These are phyloP conservation scores for Amphipoea oculea DNA, from an alignment of 2,888 invertebrate genomes.

Conservation along the genomic window DNA sequence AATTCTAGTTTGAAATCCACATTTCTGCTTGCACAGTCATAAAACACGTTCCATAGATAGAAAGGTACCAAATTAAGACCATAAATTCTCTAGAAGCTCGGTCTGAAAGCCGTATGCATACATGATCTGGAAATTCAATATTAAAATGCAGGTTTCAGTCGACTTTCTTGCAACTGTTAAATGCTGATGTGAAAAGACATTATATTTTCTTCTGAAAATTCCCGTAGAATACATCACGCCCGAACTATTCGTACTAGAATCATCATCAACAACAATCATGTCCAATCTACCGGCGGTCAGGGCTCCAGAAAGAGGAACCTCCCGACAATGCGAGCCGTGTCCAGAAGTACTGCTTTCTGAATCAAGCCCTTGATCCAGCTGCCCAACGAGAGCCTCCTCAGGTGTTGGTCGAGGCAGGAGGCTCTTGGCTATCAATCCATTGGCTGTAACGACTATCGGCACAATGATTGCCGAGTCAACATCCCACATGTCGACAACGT, in stretches of 20 bases:
- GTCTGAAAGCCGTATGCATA: conserved; percentile 19
- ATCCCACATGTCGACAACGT: too few relatives aligned
- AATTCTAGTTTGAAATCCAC: not conserved
- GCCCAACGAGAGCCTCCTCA: too few relatives aligned
- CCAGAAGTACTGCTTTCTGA: too few relatives aligned
- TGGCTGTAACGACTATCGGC: too few relatives aligned
- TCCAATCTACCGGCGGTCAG: too few relatives aligned
- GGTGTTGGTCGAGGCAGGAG: too few relatives aligned
- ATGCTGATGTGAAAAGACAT: not conserved
- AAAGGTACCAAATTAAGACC: conserved; percentile 22
- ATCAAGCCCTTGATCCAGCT: too few relatives aligned
- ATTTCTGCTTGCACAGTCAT: not conserved
- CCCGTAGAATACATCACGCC: not conserved
- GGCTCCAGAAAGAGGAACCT: too few relatives aligned
- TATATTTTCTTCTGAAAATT: not conserved
- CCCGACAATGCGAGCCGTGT: too few relatives aligned
- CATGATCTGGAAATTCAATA: conserved; percentile 11
- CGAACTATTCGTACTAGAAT: too few relatives aligned
- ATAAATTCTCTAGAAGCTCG: conserved; percentile 18
- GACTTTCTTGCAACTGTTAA: not conserved
- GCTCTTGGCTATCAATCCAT: too few relatives aligned
- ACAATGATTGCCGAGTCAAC: too few relatives aligned
- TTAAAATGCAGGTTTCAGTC: conserved; percentile 4
- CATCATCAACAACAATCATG: not conserved
- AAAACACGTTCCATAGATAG: not conserved